These are phyloP conservation scores for Ferdinandea cuprea DNA, from an alignment of 2,888 invertebrate species.

Conservation along the genomic window DNA sequence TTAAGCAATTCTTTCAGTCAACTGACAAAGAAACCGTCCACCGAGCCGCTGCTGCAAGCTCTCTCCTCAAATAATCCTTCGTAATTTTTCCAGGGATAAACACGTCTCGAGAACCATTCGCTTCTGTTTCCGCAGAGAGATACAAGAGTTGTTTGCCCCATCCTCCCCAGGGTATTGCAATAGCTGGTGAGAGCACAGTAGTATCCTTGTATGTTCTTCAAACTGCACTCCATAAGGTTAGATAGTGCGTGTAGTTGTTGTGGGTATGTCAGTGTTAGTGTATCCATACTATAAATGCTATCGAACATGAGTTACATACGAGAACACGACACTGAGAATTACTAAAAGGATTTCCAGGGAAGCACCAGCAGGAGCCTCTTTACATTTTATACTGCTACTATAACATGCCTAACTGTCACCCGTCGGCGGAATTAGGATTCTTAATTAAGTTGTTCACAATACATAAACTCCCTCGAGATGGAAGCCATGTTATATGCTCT, in stretches of 20 bases:
- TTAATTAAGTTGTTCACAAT: slow-evolving; percentile 76
- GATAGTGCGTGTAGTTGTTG: slow-evolving; percentile 26
- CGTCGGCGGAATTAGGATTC: slow-evolving; percentile 76
- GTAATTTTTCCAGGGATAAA: slow-evolving; percentile 50
- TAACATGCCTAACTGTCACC: slow-evolving; percentile 75
- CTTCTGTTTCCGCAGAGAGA: slow-evolving; percentile 24
- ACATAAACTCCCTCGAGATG: slow-evolving; percentile 70
- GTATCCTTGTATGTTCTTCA: too few species aligned
- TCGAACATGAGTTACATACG: slow-evolving; percentile 70
- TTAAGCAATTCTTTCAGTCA: slow-evolving; percentile 37
- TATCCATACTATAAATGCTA: slow-evolving; percentile 59
- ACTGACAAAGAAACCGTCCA: slow-evolving; percentile 43
- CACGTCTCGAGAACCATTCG: slow-evolving; percentile 27
- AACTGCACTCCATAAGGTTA: too few species aligned
- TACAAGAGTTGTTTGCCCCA: slow-evolving; percentile 9
- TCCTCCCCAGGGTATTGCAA: background rate
- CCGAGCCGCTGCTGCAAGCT: too few species aligned
- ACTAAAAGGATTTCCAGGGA: slow-evolving; percentile 59
- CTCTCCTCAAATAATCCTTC: slow-evolving; percentile 17
- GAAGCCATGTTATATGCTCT: slow-evolving; percentile 65
- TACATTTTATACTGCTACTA: background rate
- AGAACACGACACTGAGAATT: slow-evolving; percentile 68
- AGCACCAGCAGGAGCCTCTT: background rate
- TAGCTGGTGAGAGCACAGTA: too few species aligned
- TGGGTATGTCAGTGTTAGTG: slow-evolving; percentile 49